Evolutionary conservation across 2,888 invertebrate species (phyloP).

Genomic region (Nomada fabriciana): DNA sequence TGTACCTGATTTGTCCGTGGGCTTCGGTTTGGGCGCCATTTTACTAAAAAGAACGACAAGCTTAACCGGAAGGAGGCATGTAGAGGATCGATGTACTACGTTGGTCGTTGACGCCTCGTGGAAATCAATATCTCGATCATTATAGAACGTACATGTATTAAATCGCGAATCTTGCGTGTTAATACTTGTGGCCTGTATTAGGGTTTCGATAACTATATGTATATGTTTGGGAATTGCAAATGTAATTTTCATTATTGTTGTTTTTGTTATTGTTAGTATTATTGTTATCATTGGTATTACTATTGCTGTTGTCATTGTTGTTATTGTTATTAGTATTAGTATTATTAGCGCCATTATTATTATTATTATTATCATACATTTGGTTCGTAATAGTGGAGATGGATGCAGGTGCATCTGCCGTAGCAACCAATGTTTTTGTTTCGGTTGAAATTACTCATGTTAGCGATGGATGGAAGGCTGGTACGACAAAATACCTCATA

Average conservation of each 20-base stretch:
- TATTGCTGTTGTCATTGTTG: too few species aligned
- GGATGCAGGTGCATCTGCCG: conserved; percentile 75
- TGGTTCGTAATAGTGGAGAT: background rate
- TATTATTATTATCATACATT: too few species aligned
- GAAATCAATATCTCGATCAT: conserved; percentile 14
- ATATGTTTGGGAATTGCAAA: too few species aligned
- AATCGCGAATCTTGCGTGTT: too few species aligned
- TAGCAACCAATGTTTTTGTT: conserved; percentile 79
- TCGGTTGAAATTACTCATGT: conserved; percentile 45
- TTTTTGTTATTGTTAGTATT: too few species aligned
- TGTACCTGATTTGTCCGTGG: conserved; percentile 93
- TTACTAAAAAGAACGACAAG: conserved; percentile 84
- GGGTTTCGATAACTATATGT: too few species aligned
- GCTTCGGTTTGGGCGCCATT: conserved; percentile 94
- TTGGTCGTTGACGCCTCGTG: conserved; percentile 40
- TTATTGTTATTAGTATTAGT: too few species aligned
- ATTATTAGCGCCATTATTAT: too few species aligned
- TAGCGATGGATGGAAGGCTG: background rate
- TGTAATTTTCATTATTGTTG: too few species aligned
- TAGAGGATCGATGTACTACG: conserved; percentile 44
- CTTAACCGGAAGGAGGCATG: conserved; percentile 48
- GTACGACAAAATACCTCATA: background rate
- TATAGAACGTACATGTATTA: too few species aligned
- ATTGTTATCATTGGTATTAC: too few species aligned
- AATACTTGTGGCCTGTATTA: too few species aligned